Evolutionary conservation across 1,140 invertebrate genomes (phyloP).

Genomic region (Drosophila saltans): DNA sequence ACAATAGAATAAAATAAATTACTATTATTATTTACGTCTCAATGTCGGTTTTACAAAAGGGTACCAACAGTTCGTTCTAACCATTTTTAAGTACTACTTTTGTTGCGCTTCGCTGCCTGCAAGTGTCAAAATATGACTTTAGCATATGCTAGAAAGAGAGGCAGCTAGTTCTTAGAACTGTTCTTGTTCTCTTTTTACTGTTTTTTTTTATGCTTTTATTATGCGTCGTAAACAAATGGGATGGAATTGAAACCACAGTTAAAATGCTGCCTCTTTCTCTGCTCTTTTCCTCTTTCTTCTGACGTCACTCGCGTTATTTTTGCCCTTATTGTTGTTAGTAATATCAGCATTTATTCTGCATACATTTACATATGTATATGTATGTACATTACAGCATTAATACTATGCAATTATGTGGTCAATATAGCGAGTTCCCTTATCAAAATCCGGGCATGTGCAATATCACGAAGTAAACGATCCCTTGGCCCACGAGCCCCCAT

Average conservation of each 20-base stretch:
- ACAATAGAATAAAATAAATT: too few species aligned
- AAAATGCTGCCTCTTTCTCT: neutral
- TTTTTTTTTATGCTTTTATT: conserved; percentile 32
- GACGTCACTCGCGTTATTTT: conserved; percentile 37
- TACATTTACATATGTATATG: neutral
- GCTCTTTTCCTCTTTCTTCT: conserved; percentile 8
- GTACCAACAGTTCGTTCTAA: neutral
- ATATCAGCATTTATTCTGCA: too few species aligned
- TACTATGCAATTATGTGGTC: too few species aligned
- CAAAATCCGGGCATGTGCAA: conserved; percentile 55
- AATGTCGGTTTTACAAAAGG: neutral
- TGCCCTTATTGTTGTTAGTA: neutral
- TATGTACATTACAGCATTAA: too few species aligned
- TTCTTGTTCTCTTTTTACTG: conserved; percentile 12
- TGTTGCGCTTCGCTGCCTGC: conserved; percentile 40
- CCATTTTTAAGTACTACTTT: conserved; percentile 14
- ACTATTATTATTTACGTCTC: too few species aligned
- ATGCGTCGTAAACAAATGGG: conserved; percentile 7
- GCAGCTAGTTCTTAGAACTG: conserved; percentile 45
- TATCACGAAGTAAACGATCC: conserved; percentile 61
- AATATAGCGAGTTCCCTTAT: conserved; percentile 28
- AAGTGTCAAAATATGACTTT: conserved; percentile 47
- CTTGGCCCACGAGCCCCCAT: conserved; percentile 53
- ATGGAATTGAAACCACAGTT: conserved; percentile 23
- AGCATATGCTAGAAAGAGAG: conserved; percentile 22